These are phyloP conservation scores for Peromyscus polionotus DNA, from an alignment of 2,113 vertebrate species.

Conservation along the genomic window DNA sequence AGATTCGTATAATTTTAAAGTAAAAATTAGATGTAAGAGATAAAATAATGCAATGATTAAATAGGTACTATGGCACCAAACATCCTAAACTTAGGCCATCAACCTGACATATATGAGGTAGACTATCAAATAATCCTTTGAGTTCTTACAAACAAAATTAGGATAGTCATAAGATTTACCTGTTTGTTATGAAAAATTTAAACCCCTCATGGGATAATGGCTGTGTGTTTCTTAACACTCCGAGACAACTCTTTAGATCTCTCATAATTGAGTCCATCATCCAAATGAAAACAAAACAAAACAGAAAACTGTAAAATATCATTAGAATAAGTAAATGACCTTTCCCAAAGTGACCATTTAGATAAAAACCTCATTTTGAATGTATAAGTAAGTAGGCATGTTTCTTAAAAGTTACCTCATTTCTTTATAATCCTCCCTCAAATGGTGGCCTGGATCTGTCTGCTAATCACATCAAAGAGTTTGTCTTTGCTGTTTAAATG, in stretches of 20 bases:
- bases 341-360: conserved; percentile 18
- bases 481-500: conserved; percentile 66
- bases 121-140: background rate
- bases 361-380: conserved; percentile 64
- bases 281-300: conserved; percentile 30
- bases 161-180: background rate
- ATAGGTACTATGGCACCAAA: background rate
- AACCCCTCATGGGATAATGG: background rate
- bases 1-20: conserved; percentile 31
- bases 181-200: background rate
- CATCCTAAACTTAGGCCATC: background rate
- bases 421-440: background rate
- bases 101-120: background rate
- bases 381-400: conserved; percentile 31
- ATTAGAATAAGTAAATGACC: conserved; percentile 50
- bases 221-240: conserved; percentile 18
- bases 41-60: background rate
- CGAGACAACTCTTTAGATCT: background rate
- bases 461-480: conserved; percentile 49
- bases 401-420: conserved; percentile 58
- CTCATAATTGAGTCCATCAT: conserved; percentile 9
- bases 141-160: conserved; percentile 23
- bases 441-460: conserved; percentile 51
- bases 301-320: background rate
- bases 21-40: conserved; percentile 22